Evolutionary conservation across 2,113 vertebrate genomes (phyloP), one percentile per base, ranked within the genome.

Genomic region (Xiphophorus hellerii): DNA sequence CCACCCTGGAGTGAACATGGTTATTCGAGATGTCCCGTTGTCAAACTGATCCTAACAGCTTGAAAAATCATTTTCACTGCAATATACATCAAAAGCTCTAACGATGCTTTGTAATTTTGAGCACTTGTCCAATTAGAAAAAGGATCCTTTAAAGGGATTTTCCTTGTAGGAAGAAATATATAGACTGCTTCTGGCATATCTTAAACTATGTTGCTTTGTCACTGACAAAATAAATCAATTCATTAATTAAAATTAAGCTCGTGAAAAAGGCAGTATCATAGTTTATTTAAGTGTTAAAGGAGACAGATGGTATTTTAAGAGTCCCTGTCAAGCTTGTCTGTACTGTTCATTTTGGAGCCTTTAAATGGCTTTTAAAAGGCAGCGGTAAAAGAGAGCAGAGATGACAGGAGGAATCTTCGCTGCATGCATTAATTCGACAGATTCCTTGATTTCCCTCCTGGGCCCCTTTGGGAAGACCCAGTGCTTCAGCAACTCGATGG

Each of bases 201-300:
- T 84, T 66, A 77, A 84, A 82, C 77, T 84, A 85, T 85, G 77
- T 83, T 78, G 74, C 77, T 85, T 74, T 76, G 85, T 92, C 82
- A 86, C 91, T 94, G 93, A 93, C 94, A 95, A 74, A 85, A 91
- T 77, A 89, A 83, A 94, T 94, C 89, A 93, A 94, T 93, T 94
- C 92, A 91, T 93, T 94, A 92, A 94, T 94, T 94, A 94, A 85
- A 88, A 88, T 82, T 66, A 87, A 80, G 78, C 80, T 88, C 67
- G 83, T 81, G 87, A 83, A 89, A 90, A 87, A 88, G 83, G 75
- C 77, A 67, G 76, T 89, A 92, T 93, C 87, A 90, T 84, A 76
- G 79, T 77, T 89, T 77, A 48, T 92, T 87, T 90, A 89, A 90
- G 86, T 80, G 44, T 85, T 78, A 73, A 89, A 87, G 73, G 78